A percentile compares a stretch with the other conserved stretches of the same genome.
phyloP scores from a whole-genome alignment of 2,888 invertebrate genomes.

The Podotricha telesiphe region DNA sequence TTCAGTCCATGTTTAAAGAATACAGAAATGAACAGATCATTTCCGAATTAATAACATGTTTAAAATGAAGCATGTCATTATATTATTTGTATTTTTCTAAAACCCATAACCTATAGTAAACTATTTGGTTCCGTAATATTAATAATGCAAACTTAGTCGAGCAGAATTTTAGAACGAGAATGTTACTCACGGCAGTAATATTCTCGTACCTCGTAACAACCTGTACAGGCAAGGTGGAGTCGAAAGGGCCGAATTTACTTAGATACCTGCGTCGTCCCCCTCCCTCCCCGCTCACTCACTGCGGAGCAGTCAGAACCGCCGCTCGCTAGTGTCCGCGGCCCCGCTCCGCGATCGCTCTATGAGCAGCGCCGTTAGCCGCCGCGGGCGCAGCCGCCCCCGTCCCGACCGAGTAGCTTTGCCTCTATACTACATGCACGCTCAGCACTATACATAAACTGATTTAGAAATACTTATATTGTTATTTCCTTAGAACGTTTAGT shows the following conservation, averaged over 20 bases:
- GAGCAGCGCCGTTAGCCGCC: constrained; percentile 42
- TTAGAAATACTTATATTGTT: not conserved
- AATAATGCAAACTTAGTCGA: not conserved
- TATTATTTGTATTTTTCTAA: not conserved
- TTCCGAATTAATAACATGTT: not conserved
- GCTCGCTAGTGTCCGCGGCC: not conserved
- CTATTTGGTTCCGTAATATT: not conserved
- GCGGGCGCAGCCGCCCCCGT: constrained; percentile 37
- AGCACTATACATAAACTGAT: not conserved
- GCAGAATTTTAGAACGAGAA: not conserved
- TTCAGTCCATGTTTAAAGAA: not conserved
- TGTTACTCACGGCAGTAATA: constrained; percentile 33
- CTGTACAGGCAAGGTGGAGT: constrained; percentile 47
- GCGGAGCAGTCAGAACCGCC: not conserved
- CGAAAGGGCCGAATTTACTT: constrained; percentile 54
- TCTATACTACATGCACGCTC: not conserved
- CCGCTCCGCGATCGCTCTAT: constrained; percentile 23
- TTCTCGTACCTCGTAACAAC: constrained; percentile 44
- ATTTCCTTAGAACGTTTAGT: not conserved
- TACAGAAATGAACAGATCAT: not conserved
- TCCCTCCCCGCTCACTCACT: constrained; percentile 7
- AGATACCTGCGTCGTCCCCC: constrained; percentile 36
- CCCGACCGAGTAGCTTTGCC: constrained; percentile 17
- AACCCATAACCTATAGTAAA: not conserved
- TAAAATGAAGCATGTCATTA: not conserved